Percentiles rank a stretch among this genome's conserved stretches.
Conservation (phyloP, 2,797 vertebrate genomes). For the Peromyscus attwateri region DNA sequence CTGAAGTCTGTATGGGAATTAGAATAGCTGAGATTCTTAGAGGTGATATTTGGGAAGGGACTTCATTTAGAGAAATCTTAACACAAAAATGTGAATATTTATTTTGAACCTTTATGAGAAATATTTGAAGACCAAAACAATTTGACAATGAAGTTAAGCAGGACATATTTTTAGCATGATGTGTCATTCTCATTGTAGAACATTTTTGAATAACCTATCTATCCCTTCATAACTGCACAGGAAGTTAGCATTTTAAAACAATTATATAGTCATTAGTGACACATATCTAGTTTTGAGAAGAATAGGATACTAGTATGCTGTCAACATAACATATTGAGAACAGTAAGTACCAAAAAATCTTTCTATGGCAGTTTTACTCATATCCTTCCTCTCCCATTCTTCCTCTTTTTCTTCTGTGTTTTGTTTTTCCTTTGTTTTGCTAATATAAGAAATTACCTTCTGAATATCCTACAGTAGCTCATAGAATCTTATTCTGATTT, state of each 20-base stretch:
- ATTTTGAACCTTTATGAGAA: slow-evolving; percentile 20
- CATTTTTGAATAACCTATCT: neutral
- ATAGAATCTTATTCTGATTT: slow-evolving; percentile 10
- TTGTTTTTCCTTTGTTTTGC: neutral
- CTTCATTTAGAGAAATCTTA: slow-evolving; percentile 25
- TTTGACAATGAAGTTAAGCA: slow-evolving; percentile 52
- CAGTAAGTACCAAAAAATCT: neutral
- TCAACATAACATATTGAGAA: neutral
- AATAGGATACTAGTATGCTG: neutral
- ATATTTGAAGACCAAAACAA: slow-evolving; percentile 13
- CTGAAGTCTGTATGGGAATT: neutral
- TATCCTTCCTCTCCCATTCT: neutral
- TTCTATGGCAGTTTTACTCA: neutral
- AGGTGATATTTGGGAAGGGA: neutral
- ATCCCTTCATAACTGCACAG: neutral
- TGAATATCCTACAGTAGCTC: neutral
- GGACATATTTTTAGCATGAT: slow-evolving; percentile 10
- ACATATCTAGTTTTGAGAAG: neutral
- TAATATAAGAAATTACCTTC: neutral
- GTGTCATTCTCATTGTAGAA: slow-evolving; percentile 46
- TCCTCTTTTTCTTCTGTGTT: neutral
- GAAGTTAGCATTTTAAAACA: slow-evolving; percentile 24
- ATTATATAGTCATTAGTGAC: neutral
- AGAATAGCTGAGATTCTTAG: neutral
- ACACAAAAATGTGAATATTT: slow-evolving; percentile 7